Evolutionary conservation across 2,888 invertebrate genomes (phyloP), one percentile per base, ranked within the genome.

Genomic region (Acronicta alni): DNA sequence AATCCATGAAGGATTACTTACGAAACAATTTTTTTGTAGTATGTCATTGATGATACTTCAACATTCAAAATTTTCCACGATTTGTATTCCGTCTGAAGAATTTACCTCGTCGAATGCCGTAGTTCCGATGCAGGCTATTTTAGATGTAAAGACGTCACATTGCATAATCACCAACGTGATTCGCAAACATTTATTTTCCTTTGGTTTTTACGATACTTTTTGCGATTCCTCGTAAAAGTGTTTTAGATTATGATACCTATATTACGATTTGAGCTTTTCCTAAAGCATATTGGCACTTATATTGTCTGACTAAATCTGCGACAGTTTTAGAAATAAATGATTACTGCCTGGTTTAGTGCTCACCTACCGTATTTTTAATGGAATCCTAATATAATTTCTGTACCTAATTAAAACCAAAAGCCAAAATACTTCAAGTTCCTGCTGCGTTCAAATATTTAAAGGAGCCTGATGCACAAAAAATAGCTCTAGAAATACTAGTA

Each of bases 151-250:
- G 88, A 88, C 87, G 86, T 86, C 85, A 87, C 87, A 88, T 92
- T 92, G 92, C 92, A 93, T 92, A 93, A 93, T 93, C 89, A 89
- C 88, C 89, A 86, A 88, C 90, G 87, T 91, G 91, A 91, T 91
- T 89, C 90, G 81, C 87, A 90, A 91, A 93, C 91, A 92, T 92
- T 92, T 92, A 93, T 92, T n/a, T 89, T 80, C 72, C 82, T 73
- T 83, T 72, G 45, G 78, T 86, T 90, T 89, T 87, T 90, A 87
- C 83, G 82, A 84, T 86, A 82, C 80, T 82, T 88, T 85, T 82
- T 83, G 82, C 75, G 72, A 73, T 80, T 79, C 69, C 63, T 82
- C 84, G 81, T 85, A 86, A 87, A 83, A 84, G 82, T 80, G 76
- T 81, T 83, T 81, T 83, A 78, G 83, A 84, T 85, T 35, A 75